Conservation (phyloP, 1,140 invertebrate species). For the Papilio dardanus region DNA sequence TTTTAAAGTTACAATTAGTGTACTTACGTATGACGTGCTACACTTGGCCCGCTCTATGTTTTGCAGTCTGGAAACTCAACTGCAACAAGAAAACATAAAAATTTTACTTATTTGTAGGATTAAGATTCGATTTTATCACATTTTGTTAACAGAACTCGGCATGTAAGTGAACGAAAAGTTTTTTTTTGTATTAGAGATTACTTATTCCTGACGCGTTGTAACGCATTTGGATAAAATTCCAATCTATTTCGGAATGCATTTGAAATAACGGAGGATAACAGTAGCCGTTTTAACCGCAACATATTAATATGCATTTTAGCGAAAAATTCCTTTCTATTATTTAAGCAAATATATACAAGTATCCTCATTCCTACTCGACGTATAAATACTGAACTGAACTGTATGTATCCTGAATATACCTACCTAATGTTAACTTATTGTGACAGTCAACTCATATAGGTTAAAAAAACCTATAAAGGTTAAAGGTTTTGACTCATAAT, state of each 20-base stretch:
- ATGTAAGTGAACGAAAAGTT: neutral
- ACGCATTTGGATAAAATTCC: conserved; percentile 11
- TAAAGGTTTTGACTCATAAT: too few species aligned
- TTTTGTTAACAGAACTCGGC: neutral
- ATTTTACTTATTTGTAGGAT: neutral
- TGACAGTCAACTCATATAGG: too few species aligned
- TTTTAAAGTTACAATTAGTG: neutral
- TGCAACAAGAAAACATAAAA: neutral
- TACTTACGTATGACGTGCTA: conserved; percentile 5
- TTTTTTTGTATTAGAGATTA: neutral
- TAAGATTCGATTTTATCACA: neutral
- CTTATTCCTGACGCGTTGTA: neutral
- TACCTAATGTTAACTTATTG: too few species aligned
- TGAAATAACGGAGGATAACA: neutral
- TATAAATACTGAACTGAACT: neutral
- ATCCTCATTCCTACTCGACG: neutral
- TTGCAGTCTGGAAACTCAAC: neutral
- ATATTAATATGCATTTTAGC: neutral
- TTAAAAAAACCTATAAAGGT: too few species aligned
- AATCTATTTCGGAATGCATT: neutral
- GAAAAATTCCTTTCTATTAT: neutral
- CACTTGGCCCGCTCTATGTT: too few species aligned
- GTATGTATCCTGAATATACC: too few species aligned
- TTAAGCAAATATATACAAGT: too few species aligned
- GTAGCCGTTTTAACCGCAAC: neutral